These are phyloP conservation scores for Beaufortia kweichowensis DNA, from an alignment of 2,113 vertebrate species.

Conservation along the genomic window DNA sequence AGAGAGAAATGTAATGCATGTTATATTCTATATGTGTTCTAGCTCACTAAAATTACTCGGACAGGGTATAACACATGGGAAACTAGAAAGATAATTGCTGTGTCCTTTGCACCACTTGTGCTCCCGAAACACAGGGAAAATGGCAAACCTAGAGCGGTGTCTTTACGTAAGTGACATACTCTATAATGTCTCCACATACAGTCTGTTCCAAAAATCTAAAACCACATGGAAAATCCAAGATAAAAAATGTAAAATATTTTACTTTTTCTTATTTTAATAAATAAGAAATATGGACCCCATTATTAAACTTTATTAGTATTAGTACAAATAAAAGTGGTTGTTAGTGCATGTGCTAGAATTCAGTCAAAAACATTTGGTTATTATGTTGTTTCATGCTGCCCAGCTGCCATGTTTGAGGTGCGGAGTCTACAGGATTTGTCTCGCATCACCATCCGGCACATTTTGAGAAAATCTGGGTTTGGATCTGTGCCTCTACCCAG, in stretches of 20 bases:
- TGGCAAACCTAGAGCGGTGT: slow-evolving; percentile 74
- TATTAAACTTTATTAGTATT: not conserved
- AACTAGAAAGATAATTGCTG: slow-evolving; percentile 87
- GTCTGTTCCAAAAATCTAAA: not conserved
- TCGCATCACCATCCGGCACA: slow-evolving; percentile 81
- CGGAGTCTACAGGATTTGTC: slow-evolving; percentile 86
- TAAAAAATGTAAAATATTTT: no score
- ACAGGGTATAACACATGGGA: slow-evolving; percentile 85
- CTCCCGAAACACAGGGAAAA: slow-evolving; percentile 78
- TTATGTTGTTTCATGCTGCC: slow-evolving; percentile 3
- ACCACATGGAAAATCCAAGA: not conserved
- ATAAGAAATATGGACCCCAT: no score
- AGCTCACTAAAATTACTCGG: slow-evolving; percentile 88
- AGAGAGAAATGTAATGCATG: not conserved
- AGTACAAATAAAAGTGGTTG: not conserved
- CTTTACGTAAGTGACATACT: slow-evolving; percentile 80
- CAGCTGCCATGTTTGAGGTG: slow-evolving; percentile 76
- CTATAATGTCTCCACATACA: not conserved
- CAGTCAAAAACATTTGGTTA: not conserved
- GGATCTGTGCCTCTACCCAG: slow-evolving; percentile 46
- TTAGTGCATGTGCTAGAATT: not conserved
- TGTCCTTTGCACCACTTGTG: slow-evolving; percentile 86
- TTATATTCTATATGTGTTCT: slow-evolving; percentile 24
- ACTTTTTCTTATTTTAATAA: no score
- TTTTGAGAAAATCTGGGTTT: slow-evolving; percentile 76